Percentiles rank a stretch among this genome's conserved stretches.
These are phyloP conservation scores for Pecten maximus DNA, from an alignment of 2,888 invertebrate species.

Conservation along the genomic window DNA sequence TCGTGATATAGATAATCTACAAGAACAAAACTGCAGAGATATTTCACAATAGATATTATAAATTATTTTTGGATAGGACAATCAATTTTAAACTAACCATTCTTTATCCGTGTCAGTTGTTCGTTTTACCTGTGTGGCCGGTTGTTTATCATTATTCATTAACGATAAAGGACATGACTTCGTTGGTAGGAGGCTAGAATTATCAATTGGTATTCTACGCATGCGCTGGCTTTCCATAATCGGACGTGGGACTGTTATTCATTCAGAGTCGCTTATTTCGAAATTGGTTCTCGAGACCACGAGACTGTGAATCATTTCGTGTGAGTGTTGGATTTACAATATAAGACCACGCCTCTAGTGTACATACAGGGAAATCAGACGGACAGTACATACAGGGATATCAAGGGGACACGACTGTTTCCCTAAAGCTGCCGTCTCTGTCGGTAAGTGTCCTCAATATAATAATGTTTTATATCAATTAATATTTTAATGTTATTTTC, in stretches of 20 bases:
- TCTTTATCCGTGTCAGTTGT: not conserved
- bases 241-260: not conserved
- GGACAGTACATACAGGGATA: not conserved
- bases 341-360: not conserved
- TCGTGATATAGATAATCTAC: not conserved
- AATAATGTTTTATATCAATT: too few species aligned
- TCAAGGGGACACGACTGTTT: not conserved
- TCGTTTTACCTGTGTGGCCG: not conserved
- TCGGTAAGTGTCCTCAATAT: not conserved
- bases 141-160: slow-evolving; percentile 8
- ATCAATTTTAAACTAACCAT: not conserved
- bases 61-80: not conserved
- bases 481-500: too few species aligned
- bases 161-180: not conserved
- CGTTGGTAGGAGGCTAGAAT: not conserved
- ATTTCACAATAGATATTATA: not conserved
- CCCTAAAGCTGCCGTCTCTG: not conserved
- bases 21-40: not conserved
- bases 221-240: not conserved
- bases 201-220: not conserved
- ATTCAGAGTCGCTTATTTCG: not conserved
- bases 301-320: not conserved
- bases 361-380: not conserved
- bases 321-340: not conserved
- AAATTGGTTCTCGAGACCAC: not conserved